Evolutionary conservation across 2,888 invertebrate species (phyloP), one percentile per base, ranked within the genome.

Genomic region (Crossocerus cetratus): DNA sequence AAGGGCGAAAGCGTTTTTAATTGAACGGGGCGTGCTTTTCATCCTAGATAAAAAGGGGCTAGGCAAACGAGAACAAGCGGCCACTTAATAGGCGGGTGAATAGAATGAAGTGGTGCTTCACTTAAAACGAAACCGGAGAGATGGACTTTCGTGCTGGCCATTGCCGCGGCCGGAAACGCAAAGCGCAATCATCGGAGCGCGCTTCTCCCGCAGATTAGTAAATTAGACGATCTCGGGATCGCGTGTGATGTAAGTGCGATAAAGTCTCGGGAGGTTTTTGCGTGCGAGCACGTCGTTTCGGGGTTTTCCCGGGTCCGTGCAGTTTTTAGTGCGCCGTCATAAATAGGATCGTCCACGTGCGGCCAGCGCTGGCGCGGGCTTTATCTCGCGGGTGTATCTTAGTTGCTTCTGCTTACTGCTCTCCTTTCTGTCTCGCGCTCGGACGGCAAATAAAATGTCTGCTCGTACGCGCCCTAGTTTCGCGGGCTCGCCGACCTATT

Each of bases 111-210:
- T 49, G 49, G 49, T 49, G 16, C 49, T 14, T 16, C 13, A 49
- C n/a, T 49, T 16, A 49, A 49, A 49, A 16, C 49, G 49, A 49
- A 49, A 16, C 49, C 32, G 32, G 49, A n/a, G n/a, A 16, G 16
- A 49, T 49, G n/a, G 16, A 49, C 49, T 49, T 49, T 16, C 5
- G 4, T 49, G 49, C 49, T 58, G 59, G 21, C 45, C 45, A 44
- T 71, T 45, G 54, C 44, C 23, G 32, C 42, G 23, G 42, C 14
- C 18, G 11, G 42, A 8, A 32, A 68, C 61, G 64, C 44, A 74
- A 60, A 54, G 43, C 58, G 55, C 71, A 66, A 76, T 76, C 74
- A 21, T 74, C 65, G 57, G 45, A 20, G 43, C 3, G 14, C 13
- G n/a, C n/a, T n/a, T 42, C 22, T 61, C 53, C 43, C 44, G n/a